Conservation (phyloP, 2,113 vertebrate genomes). For the Mustelus asterias region DNA sequence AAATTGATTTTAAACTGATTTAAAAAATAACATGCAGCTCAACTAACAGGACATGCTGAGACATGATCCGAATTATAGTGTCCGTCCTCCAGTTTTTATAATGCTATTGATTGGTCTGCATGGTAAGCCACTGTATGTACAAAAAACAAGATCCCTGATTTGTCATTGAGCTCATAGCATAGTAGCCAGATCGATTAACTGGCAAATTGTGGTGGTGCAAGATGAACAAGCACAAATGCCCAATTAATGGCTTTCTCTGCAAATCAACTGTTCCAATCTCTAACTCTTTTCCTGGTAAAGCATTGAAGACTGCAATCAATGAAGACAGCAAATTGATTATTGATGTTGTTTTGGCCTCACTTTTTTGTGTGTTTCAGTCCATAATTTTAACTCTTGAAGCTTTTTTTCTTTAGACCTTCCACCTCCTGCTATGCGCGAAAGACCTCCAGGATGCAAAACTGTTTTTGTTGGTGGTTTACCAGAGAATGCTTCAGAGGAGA, state of each 20-base stretch:
- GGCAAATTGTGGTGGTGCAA: neutral
- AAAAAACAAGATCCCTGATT: neutral
- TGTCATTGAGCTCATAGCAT: neutral
- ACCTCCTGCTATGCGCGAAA: constrained; percentile 82
- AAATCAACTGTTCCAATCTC: neutral
- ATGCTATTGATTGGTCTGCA: neutral
- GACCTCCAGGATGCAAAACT: constrained; percentile 90
- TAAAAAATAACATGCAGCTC: neutral
- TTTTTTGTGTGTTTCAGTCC: neutral
- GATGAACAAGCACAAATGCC: neutral
- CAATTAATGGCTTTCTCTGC: neutral
- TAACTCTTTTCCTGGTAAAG: neutral
- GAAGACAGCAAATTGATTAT: neutral
- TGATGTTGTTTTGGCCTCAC: neutral
- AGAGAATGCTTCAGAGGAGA: constrained; percentile 80
- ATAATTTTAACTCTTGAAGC: neutral
- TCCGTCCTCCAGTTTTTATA: neutral
- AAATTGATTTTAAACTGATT: neutral
- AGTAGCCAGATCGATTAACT: neutral
- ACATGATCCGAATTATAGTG: neutral
- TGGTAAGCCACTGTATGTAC: neutral
- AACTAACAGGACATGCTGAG: neutral
- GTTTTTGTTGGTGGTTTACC: constrained; percentile 93
- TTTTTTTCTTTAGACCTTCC: constrained; percentile 70
- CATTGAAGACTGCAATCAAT: neutral